A percentile compares a stretch with the other conserved stretches of the same genome.
phyloP scores from a whole-genome alignment of 2,797 vertebrate genomes.

The Malurus leucopterus region DNA sequence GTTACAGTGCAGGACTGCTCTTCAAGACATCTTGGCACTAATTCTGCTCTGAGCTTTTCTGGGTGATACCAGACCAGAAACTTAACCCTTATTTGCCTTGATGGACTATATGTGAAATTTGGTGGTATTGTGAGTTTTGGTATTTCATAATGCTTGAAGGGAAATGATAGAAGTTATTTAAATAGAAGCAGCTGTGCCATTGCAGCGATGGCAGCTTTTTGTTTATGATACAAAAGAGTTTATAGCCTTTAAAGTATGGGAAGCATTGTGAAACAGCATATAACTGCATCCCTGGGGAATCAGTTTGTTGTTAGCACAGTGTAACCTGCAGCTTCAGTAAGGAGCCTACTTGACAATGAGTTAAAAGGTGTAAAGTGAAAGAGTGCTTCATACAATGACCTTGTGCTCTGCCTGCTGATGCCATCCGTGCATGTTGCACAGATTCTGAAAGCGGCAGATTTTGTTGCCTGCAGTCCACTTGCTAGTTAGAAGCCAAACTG shows the following conservation, averaged over 20 bases:
- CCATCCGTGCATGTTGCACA: rapidly evolving
- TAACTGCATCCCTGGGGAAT: neutral
- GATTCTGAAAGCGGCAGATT: neutral
- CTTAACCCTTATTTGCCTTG: neutral
- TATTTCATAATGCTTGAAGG: neutral
- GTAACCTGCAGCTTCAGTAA: neutral
- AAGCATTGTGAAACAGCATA: neutral
- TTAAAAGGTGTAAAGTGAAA: neutral
- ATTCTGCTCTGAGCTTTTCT: neutral
- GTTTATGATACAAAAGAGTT: neutral
- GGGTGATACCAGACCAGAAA: neutral
- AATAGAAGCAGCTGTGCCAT: neutral
- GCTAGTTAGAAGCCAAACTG: neutral
- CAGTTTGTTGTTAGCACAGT: neutral
- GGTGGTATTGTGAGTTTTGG: neutral
- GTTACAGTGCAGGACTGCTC: neutral
- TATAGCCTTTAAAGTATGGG: neutral
- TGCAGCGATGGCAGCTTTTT: neutral
- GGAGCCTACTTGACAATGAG: neutral
- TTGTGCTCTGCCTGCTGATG: neutral
- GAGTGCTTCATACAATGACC: neutral
- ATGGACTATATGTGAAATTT: neutral
- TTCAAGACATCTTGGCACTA: neutral
- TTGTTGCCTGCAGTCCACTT: neutral
- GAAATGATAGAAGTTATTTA: neutral